Percentiles rank a stretch among this genome's conserved stretches.
These are phyloP conservation scores for Sarcophaga carnaria DNA, from an alignment of 2,888 invertebrate species.

Conservation along the genomic window DNA sequence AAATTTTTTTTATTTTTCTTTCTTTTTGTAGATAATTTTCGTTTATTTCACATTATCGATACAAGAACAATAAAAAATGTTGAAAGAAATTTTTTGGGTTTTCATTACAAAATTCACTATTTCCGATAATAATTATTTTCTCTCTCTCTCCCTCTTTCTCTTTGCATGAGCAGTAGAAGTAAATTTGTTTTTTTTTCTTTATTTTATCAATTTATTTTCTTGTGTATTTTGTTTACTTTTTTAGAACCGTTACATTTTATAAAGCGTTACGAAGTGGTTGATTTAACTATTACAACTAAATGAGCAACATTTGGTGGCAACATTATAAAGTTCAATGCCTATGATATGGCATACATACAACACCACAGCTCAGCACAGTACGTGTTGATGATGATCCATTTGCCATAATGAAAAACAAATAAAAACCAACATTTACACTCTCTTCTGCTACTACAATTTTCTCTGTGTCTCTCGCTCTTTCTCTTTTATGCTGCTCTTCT, in stretches of 20 bases:
- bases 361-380: constrained; percentile 2
- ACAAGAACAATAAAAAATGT: no score
- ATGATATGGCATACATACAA: not conserved
- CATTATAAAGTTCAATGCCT: constrained; percentile 50
- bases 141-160: not conserved
- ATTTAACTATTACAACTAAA: constrained; percentile 67
- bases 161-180: constrained; percentile 4
- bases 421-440: not conserved
- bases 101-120: constrained; percentile 32
- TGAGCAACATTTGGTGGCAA: constrained; percentile 65
- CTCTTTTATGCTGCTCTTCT: not conserved
- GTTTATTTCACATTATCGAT: not conserved
- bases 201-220: constrained; percentile 50
- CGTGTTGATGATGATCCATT: constrained; percentile 32
- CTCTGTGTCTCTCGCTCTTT: constrained; percentile 20
- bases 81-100: not conserved
- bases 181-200: constrained; percentile 33
- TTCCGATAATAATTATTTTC: constrained; percentile 19
- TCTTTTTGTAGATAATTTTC: constrained; percentile 17
- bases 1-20: not conserved
- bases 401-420: constrained; percentile 3
- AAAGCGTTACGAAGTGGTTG: constrained; percentile 62
- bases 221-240: constrained; percentile 26
- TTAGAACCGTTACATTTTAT: constrained; percentile 50
- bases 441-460: not conserved